phyloP scores from a whole-genome alignment of 2,888 invertebrate genomes.

The Agriopis aurantiaria region DNA sequence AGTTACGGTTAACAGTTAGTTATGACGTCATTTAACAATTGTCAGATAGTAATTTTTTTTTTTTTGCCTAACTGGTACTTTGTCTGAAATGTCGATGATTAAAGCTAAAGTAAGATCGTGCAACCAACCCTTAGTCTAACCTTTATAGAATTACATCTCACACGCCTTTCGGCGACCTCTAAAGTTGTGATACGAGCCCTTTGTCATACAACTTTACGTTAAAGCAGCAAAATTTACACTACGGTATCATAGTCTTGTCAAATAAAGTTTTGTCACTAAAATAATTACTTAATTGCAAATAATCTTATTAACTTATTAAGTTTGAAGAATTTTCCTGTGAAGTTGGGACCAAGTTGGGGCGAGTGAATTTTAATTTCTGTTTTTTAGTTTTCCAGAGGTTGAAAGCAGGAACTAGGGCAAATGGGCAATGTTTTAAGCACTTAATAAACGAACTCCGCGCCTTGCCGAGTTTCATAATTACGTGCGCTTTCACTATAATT shows the following conservation, averaged over 20 bases:
- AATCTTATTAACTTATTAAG: not conserved
- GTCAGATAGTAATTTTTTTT: no score
- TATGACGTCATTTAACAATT: no score
- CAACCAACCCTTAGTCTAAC: constrained; percentile 20
- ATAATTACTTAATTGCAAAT: not conserved
- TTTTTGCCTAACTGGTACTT: no score
- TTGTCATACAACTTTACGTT: constrained; percentile 44
- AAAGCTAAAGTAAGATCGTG: no score
- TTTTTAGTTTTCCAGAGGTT: constrained; percentile 11
- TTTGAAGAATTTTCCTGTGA: not conserved
- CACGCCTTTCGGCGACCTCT: constrained; percentile 43
- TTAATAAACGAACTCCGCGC: constrained; percentile 25
- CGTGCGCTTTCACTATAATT: constrained; percentile 8
- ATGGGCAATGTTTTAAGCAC: constrained; percentile 13
- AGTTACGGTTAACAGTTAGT: no score
- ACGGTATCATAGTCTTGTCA: constrained; percentile 16
- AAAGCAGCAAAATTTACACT: constrained; percentile 54
- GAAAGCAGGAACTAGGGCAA: constrained; percentile 17
- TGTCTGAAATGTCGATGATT: no score
- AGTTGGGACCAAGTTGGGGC: not conserved
- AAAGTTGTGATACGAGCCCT: constrained; percentile 55
- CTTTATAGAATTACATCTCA: constrained; percentile 43
- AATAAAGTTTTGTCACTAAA: constrained; percentile 34
- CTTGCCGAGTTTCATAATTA: constrained; percentile 12
- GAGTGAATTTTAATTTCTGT: constrained; percentile 27